Base-by-base conservation (phyloP, 2,113 vertebrate species). In the Oryzias melastigma region DNA sequence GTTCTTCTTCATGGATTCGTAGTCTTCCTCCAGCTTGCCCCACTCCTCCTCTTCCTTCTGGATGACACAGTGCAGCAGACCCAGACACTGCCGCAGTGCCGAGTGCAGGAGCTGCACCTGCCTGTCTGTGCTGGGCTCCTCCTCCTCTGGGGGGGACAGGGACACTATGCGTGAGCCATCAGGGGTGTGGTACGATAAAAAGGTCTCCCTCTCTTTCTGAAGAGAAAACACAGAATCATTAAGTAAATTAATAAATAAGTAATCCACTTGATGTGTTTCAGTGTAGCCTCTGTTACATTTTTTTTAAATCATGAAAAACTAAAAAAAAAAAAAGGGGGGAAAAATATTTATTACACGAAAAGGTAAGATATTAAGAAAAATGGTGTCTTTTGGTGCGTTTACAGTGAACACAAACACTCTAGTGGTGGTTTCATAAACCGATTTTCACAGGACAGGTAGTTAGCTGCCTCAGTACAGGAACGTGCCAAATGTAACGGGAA, bases 11-110 rank as follows among this genome's bases (percentile, higher is more conserved):
- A 77, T 46, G 19, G 49, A 62, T 68, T 90, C 90, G 1, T 87
- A 93, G 50, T 91, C 87, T 1, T 84, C 86, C 41, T 89, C 80
- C 44, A 83, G 56, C 66, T 78, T 62, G 0, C 88, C 91, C 87
- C 88, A 85, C 54, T 93, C 90, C 74, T 92, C 88, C 35, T 87
- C 85, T 66, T 91, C 92, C 52, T 80, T 83, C 44, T 20, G 24
- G 52, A 91, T 90, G 66, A 91, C 51, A 68, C 66, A 76, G 80
- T 91, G 87, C 46, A 93, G 80, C 53, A 92, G 85, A 7, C 88
- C 87, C 46, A 89, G 71, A 29, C 91, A 92, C 53, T 87, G 82
- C 4, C 84, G 83, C 73, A 93, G 73, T 17, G 91, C 92, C 0
- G 81, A 65, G 48, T 89, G 89, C 64, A 90, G 73, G 35, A 73